Conservation (phyloP, 2,113 vertebrate genomes). For the Poeciliopsis prolifica region DNA sequence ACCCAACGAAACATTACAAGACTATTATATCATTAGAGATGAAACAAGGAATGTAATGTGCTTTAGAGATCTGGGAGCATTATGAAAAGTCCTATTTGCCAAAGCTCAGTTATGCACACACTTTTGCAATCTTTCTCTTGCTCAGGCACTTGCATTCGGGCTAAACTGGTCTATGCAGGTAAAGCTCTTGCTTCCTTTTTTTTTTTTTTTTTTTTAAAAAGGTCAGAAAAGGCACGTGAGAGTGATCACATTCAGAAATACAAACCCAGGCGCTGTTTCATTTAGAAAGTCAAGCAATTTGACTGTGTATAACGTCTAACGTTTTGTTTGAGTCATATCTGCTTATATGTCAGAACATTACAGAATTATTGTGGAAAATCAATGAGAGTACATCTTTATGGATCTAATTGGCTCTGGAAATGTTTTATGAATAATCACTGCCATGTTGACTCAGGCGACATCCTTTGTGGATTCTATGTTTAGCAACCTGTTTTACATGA, state of each 20-base stretch:
- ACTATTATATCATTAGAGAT: neutral
- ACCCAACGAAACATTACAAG: conserved; percentile 12
- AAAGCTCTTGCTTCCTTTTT: neutral
- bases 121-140: neutral
- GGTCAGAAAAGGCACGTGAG: conserved; percentile 25
- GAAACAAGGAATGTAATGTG: conserved; percentile 6
- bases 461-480: conserved; percentile 27
- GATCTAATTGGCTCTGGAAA: conserved; percentile 34
- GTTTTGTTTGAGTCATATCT: conserved; percentile 46
- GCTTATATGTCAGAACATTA: conserved; percentile 42
- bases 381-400: conserved; percentile 49
- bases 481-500: neutral
- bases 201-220: conserved; percentile 13
- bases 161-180: neutral
- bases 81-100: neutral
- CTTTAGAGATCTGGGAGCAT: neutral
- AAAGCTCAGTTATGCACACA: conserved; percentile 1
- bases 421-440: conserved; percentile 44
- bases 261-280: neutral
- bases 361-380: conserved; percentile 55
- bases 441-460: conserved; percentile 38
- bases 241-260: conserved; percentile 5
- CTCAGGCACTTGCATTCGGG: neutral
- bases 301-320: neutral
- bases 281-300: conserved; percentile 3